Percentiles rank a stretch among this genome's conserved stretches.
Evolutionary conservation across 2,888 invertebrate genomes (phyloP).

Genomic region (Polydrusus tereticollis): DNA sequence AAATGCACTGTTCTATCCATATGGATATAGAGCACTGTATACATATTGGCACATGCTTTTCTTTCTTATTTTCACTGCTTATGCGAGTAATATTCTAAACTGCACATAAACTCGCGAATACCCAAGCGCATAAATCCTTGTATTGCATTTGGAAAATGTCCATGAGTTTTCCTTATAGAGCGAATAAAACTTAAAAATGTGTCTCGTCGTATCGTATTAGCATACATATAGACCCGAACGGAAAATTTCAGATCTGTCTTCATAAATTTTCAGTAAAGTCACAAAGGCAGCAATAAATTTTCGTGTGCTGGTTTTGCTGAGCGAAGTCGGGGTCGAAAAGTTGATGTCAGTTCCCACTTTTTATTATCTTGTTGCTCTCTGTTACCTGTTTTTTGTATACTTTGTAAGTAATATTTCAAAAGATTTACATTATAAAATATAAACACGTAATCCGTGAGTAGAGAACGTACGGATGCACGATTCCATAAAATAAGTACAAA

Average conservation of each 20-base stretch:
- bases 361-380: conserved; percentile 17
- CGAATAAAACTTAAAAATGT: conserved; percentile 35
- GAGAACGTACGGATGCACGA: no score
- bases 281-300: conserved; percentile 36
- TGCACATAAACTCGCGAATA: neutral
- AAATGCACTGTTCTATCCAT: no score
- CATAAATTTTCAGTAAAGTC: conserved; percentile 40
- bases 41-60: no score
- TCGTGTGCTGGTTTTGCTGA: conserved; percentile 29
- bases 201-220: conserved; percentile 33
- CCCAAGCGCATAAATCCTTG: conserved; percentile 8
- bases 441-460: no score
- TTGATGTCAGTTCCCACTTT: conserved; percentile 16
- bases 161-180: conserved; percentile 11
- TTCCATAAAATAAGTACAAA: no score
- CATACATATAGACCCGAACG: conserved; percentile 34
- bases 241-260: conserved; percentile 43
- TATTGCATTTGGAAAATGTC: conserved; percentile 24
- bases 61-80: neutral
- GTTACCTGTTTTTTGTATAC: conserved; percentile 12
- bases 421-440: neutral
- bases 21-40: no score
- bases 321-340: conserved; percentile 6
- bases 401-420: neutral
- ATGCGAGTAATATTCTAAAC: neutral